Base-by-base conservation (phyloP, 2,888 invertebrate genomes). In the Drosophila atroscutellata region DNA sequence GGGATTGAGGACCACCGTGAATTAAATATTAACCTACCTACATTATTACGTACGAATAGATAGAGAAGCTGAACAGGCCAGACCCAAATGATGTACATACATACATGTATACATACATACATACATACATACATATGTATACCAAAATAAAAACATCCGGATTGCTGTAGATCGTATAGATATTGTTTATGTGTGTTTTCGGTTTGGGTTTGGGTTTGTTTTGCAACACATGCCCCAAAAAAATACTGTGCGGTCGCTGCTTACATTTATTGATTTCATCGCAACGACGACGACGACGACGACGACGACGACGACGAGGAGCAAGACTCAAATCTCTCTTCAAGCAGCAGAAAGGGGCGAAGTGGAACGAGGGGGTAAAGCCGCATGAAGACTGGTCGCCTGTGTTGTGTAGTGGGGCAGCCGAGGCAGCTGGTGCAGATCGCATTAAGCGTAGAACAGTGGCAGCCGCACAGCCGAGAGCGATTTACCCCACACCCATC, bases 361-460 rank as follows among this genome's bases (percentile, higher is more conserved):
- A 26, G 24, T 45, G 26, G 56, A 20, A 3, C 15, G 3, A n/a
- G 15, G 4, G 4, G 24, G 11, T 18, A 28, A 61, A 47, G 24
- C 37, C 32, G 45, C 56, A 52, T 42, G 47, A 18, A 47, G 47
- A 55, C 60, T 61, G 56, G 36, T 34, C 32, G 59, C 49, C 54
- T 66, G 37, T n/a, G n/a, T 42, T 60, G 75, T 18, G 45, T 24
- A 2, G 45, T 30, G 57, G 24, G n/a, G 34, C 47, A 20, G 30
- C 39, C n/a, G n/a, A 26, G 34, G 55, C 37, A 49, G 64, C 34
- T 37, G 54, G 18, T 26, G 72, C 72, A 69, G 73, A 79, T 75
- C 87, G 80, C 89, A 89, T 86, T 86, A 87, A 86, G 86, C 86
- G 86, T 90, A 86, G 86, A 90, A 88, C 86, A 86, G 86, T 86